A percentile compares a stretch with the other conserved stretches of the same genome.
phyloP scores from a whole-genome alignment of 2,888 invertebrate species.

The Eupeodes latifasciatus region DNA sequence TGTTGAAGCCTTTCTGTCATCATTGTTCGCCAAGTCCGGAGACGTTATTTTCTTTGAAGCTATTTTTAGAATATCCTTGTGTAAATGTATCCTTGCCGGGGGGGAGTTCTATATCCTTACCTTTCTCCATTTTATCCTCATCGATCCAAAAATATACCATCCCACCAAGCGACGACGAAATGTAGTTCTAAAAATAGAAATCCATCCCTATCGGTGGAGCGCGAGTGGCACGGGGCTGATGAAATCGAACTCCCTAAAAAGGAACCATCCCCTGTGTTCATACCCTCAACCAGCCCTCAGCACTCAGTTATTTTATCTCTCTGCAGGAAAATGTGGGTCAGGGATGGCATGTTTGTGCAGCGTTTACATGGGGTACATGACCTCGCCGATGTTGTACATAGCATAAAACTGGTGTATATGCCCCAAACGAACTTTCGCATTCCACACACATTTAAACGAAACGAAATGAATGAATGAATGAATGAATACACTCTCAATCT shows the following conservation, averaged over 20 bases:
- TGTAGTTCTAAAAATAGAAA: slow-evolving; percentile 38
- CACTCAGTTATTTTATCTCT: slow-evolving; percentile 3
- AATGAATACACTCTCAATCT: slow-evolving; percentile 37
- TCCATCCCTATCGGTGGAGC: background rate
- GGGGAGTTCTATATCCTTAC: slow-evolving; percentile 26
- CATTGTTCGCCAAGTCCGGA: slow-evolving; percentile 32
- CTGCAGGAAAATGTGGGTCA: slow-evolving; percentile 67
- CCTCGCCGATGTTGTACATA: slow-evolving; percentile 38
- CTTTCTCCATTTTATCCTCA: background rate
- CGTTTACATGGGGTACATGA: slow-evolving; percentile 59
- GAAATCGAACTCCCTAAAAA: slow-evolving; percentile 23
- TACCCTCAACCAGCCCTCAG: slow-evolving; percentile 46
- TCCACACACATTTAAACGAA: background rate
- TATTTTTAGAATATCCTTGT: slow-evolving; percentile 50
- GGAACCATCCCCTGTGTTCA: slow-evolving; percentile 13
- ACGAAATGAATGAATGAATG: slow-evolving; percentile 50
- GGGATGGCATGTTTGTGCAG: slow-evolving; percentile 65
- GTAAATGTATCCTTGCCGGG: background rate
- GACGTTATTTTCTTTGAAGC: slow-evolving; percentile 33
- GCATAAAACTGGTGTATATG: background rate
- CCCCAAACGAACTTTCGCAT: slow-evolving; percentile 27
- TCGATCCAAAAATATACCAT: slow-evolving; percentile 24
- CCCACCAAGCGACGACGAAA: no score
- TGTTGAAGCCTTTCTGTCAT: slow-evolving; percentile 46
- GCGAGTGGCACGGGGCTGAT: background rate